A percentile compares a stretch with the other conserved stretches of the same genome.
Conservation (phyloP, 2,888 invertebrate species). For the Microdon myrmicae region DNA sequence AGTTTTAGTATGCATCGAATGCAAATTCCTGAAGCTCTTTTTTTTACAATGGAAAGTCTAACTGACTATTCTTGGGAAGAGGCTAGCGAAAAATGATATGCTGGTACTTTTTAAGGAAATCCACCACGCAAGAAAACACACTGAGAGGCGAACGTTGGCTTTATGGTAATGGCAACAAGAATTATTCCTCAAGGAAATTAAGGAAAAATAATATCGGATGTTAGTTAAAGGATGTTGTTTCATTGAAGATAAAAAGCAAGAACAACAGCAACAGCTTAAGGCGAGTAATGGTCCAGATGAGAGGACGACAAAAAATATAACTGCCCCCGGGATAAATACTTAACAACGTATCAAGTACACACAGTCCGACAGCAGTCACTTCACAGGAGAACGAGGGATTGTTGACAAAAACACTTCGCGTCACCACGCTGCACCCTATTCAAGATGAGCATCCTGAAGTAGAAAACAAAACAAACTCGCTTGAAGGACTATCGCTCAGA, state of each 20-base stretch:
- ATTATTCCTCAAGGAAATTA: conserved; percentile 46
- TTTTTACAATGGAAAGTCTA: too few relatives aligned
- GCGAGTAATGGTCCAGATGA: conserved; percentile 15
- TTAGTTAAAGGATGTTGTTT: conserved; percentile 31
- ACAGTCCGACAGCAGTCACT: too few relatives aligned
- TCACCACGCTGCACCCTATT: neutral
- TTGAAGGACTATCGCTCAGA: conserved; percentile 47
- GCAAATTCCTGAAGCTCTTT: conserved; percentile 30
- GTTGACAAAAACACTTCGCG: conserved; percentile 30
- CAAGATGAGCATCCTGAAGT: neutral
- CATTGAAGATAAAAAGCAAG: neutral
- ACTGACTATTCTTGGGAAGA: too few relatives aligned
- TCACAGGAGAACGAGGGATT: conserved; percentile 26
- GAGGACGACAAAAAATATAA: conserved; percentile 1
- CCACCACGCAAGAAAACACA: neutral
- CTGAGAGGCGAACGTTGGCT: conserved; percentile 3
- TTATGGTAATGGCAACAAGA: conserved; percentile 36
- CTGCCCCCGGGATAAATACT: conserved; percentile 18
- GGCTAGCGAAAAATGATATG: too few relatives aligned
- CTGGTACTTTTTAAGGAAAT: too few relatives aligned
- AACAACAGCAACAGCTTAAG: conserved; percentile 6
- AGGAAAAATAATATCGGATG: conserved; percentile 46
- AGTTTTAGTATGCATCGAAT: conserved; percentile 45
- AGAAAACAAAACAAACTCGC: conserved; percentile 26
- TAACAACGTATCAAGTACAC: conserved; percentile 35